Base-by-base conservation (phyloP, 2,888 invertebrate genomes). In the Octodonta nipae region DNA sequence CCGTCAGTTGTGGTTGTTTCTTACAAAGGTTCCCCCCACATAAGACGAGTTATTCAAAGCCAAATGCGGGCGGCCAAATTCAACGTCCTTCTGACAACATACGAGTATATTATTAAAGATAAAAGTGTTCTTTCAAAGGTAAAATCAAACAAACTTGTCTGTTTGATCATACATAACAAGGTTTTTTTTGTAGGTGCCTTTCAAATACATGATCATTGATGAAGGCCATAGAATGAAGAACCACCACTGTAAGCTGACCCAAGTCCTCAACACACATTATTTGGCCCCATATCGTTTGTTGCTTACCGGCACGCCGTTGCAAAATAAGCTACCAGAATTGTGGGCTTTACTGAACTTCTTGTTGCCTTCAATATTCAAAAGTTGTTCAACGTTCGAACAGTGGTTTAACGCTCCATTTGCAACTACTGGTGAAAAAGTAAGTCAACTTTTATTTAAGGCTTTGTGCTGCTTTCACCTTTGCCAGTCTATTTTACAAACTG, bases 321-420 rank as follows among this genome's bases (percentile, higher is more conserved):
- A 93, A 68, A 96, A 96, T 64, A 96, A 96, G 64, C 67, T 98
- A 49, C 96, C 96, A 0, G 96, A 98, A 61, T 66, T 98, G 43
- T 98, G 96, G 96, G 96, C 98, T 8, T 65, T 98, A 40, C 69
- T 98, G 25, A 99, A 99, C 66, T 98, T 98, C 68, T 67, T 98
- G 41, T 68, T 99, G 50, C 98, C 98, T 1, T 91, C 91, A 13
- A 98, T 99, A 49, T 99, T 99, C 71, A 93, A 95, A 64, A 93
- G 91, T 27, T 91, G 91, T 56, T 87, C 88, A 37, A 98, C 95
- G 0, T 98, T 98, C 59, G 98, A 99, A 55, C 95, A 96, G 63
- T 99, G 98, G 96, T 99, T 98, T 65, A 98, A 99, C 61, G 96
- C 98, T 11, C 98, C 98, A 0, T 98, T 98, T 59, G 96, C 96